Percentiles rank a stretch among this genome's conserved stretches.
Conservation (phyloP, 1,140 invertebrate genomes). For the Zaprionus lachaisei region DNA sequence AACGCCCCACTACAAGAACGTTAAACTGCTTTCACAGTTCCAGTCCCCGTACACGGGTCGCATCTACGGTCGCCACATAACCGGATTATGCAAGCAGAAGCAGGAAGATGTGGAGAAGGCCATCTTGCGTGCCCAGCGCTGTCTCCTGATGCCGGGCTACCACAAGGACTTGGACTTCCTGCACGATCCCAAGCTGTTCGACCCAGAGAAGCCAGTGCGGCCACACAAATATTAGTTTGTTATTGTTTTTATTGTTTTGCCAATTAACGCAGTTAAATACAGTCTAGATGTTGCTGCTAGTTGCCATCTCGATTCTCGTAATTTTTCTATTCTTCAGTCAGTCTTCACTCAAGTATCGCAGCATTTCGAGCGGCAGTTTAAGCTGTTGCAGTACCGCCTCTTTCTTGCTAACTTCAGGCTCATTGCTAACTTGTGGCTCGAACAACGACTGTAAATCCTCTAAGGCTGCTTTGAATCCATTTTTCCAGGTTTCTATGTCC, state of each 20-base stretch:
- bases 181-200: conserved; percentile 94
- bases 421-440: conserved; percentile 26
- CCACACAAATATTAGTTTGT: conserved; percentile 89
- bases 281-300: conserved; percentile 53
- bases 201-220: conserved; percentile 92
- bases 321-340: conserved; percentile 24
- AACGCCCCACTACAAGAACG: conserved; percentile 96
- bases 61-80: conserved; percentile 96
- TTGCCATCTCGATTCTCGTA: background rate
- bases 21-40: conserved; percentile 96
- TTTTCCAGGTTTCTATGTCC: conserved; percentile 62
- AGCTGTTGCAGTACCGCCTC: conserved; percentile 33
- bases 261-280: conserved; percentile 46
- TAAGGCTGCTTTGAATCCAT: conserved; percentile 53
- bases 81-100: conserved; percentile 91
- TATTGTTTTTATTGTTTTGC: conserved; percentile 39
- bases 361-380: conserved; percentile 57
- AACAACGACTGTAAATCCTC: conserved; percentile 57
- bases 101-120: conserved; percentile 89
- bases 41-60: conserved; percentile 96
- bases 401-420: conserved; percentile 35
- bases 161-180: conserved; percentile 91
- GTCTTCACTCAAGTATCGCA: conserved; percentile 63
- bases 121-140: conserved; percentile 89
- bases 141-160: conserved; percentile 91